These are phyloP conservation scores for Spatula clypeata DNA, from an alignment of 2,797 vertebrate species.

Conservation along the genomic window DNA sequence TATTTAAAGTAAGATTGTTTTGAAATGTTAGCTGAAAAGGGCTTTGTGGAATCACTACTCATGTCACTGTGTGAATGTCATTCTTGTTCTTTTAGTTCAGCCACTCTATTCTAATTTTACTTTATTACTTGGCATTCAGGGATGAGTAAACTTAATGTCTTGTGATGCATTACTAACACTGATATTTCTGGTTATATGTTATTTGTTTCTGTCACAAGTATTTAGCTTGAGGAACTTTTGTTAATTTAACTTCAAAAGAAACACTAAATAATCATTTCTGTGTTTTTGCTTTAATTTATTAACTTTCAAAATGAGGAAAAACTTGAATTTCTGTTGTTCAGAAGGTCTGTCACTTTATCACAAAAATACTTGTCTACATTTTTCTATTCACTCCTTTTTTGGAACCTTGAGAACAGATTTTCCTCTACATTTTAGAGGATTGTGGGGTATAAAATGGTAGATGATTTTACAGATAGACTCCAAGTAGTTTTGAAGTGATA, in stretches of 20 bases:
- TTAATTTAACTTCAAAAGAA: slow-evolving; percentile 1
- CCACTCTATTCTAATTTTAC: not conserved
- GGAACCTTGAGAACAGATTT: not conserved
- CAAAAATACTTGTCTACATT: not conserved
- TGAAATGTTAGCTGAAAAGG: not conserved
- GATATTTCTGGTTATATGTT: not conserved
- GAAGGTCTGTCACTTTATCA: not conserved
- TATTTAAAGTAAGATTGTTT: not conserved
- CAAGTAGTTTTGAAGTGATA: not conserved
- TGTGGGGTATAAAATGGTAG: not conserved
- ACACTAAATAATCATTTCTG: not conserved
- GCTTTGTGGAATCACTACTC: not conserved
- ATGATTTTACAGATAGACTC: not conserved
- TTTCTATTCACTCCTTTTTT: not conserved
- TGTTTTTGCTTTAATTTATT: not conserved
- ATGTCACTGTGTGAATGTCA: not conserved
- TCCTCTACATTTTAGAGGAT: not conserved
- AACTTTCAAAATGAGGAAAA: not conserved
- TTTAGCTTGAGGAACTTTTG: not conserved
- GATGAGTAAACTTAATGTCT: not conserved
- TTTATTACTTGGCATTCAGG: not conserved
- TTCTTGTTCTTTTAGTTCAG: not conserved
- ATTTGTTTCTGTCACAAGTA: not conserved
- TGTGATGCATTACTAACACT: not conserved
- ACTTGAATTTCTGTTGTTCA: not conserved